phyloP scores from a whole-genome alignment of 1,140 invertebrate genomes.

The Triops longicaudatus region DNA sequence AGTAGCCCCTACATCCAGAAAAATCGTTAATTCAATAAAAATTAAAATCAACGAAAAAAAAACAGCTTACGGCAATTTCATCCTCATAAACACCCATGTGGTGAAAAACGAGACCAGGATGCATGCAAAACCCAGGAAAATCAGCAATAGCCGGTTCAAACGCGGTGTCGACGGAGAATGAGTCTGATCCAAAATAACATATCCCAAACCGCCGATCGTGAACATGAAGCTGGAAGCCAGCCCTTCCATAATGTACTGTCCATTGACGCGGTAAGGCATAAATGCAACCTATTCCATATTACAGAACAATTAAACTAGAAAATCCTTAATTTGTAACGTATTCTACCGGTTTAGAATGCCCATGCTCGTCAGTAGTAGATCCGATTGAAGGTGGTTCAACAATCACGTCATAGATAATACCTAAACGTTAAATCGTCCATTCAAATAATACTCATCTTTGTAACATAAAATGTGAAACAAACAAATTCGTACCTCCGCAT shows the following conservation, averaged over 20 bases:
- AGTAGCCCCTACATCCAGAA: not conserved
- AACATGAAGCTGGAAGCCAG: slow-evolving; percentile 94
- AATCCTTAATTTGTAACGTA: slow-evolving; percentile 20
- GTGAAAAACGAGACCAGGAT: slow-evolving; percentile 91
- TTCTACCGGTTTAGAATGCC: slow-evolving; percentile 80
- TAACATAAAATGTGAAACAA: not conserved
- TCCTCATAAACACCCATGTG: slow-evolving; percentile 97
- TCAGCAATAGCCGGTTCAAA: slow-evolving; percentile 82
- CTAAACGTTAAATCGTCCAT: slow-evolving; percentile 48
- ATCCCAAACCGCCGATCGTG: slow-evolving; percentile 88
- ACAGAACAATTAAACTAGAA: slow-evolving; percentile 20
- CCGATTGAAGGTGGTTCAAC: slow-evolving; percentile 96
- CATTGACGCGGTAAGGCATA: slow-evolving; percentile 96
- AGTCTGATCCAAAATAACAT: slow-evolving; percentile 91
- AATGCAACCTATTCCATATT: slow-evolving; percentile 67
- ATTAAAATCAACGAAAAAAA: slow-evolving; percentile 29
- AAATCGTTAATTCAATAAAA: slow-evolving; percentile 22
- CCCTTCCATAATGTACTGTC: slow-evolving; percentile 98
- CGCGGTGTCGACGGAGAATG: slow-evolving; percentile 85
- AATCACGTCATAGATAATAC: slow-evolving; percentile 97
- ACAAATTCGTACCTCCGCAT: slow-evolving; percentile 70
- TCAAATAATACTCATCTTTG: not conserved
- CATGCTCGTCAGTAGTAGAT: slow-evolving; percentile 92
- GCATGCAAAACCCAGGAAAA: slow-evolving; percentile 85
- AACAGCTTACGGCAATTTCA: slow-evolving; percentile 80